Evolutionary conservation across 2,113 vertebrate species (phyloP), one percentile per base, ranked within the genome.

Genomic region (Australoheros scitulus): DNA sequence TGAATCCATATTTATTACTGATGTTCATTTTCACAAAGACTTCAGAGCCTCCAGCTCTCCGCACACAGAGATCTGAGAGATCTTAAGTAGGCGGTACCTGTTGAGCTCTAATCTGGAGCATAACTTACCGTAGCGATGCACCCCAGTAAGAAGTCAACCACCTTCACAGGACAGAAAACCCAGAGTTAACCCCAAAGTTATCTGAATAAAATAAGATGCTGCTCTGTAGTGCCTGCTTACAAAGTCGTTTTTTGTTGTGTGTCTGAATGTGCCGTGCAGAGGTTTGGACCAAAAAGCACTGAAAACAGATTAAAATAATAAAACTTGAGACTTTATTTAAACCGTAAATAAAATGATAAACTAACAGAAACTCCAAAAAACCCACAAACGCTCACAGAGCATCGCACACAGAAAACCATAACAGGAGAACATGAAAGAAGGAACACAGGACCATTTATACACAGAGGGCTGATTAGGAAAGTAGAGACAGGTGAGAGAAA

Each of bases 281-380:
- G 13, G 43, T 47, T 14, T 5, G 43, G 43, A 15, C 13, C 43
- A 2, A 15, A 47, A 47, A 5, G 43, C 43, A 29, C 41, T 2
- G 41, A 50, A 29, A 41, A 5, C 22, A 70, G 41, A 14, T 50
- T 50, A 11, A 50, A 70, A 15, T 15, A 47, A 29, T 10, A 50
- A 0, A 70, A 70, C 29, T 1, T 1, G 18, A 70, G 43, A 15
- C 18, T 29, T 50, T 29, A 70, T 70, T 41, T 0, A 70, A 50
- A 50, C 24, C 47, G 9, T 50, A 50, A 70, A 29, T 0, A 50
- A 17, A 50, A 29, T 29, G 24, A 20, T 50, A 50, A 29, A 50
- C 41, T 11, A 70, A 29, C 41, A 70, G 50, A 29, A 70, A 50
- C 47, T 15, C 15, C 64, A 0, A 29, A 70, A 70, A 17, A n/a